Conservation (phyloP, 2,797 vertebrate genomes). For the Sebastes trivittatus region DNA sequence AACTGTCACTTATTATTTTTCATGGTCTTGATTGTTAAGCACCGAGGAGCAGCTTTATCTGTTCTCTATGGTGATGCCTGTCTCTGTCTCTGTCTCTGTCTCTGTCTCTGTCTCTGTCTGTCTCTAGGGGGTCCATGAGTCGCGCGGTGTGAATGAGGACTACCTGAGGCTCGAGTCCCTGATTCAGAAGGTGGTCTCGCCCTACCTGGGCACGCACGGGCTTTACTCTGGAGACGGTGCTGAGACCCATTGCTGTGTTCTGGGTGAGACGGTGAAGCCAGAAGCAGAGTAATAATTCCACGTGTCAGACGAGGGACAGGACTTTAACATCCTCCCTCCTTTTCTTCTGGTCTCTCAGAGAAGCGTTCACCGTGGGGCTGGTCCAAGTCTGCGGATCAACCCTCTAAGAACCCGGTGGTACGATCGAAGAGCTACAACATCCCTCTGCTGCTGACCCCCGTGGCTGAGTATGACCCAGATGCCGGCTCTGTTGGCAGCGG, state of each 20-base stretch:
- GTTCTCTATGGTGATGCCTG: not conserved
- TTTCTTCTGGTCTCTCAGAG: conserved; percentile 78
- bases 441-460: conserved; percentile 93
- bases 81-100: too few relatives aligned
- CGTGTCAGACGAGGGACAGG: not conserved
- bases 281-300: not conserved
- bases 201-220: conserved; percentile 94
- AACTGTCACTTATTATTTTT: not conserved
- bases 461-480: conserved; percentile 94
- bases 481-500: conserved; percentile 81
- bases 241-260: conserved; percentile 85
- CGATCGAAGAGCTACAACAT: conserved; percentile 98
- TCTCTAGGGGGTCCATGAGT: conserved; percentile 92
- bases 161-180: conserved; percentile 94
- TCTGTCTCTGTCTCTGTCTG: not conserved
- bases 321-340: not conserved
- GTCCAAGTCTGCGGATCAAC: conserved; percentile 86
- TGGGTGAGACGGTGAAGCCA: conserved; percentile 82
- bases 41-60: not conserved
- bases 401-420: conserved; percentile 92
- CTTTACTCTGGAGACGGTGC: conserved; percentile 89
- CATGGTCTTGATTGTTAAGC: not conserved
- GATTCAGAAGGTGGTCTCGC: conserved; percentile 96
- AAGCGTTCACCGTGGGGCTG: conserved; percentile 88
- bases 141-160: conserved; percentile 91